These are phyloP conservation scores for Camponotus fellah DNA, from an alignment of 2,888 invertebrate species.

Conservation along the genomic window DNA sequence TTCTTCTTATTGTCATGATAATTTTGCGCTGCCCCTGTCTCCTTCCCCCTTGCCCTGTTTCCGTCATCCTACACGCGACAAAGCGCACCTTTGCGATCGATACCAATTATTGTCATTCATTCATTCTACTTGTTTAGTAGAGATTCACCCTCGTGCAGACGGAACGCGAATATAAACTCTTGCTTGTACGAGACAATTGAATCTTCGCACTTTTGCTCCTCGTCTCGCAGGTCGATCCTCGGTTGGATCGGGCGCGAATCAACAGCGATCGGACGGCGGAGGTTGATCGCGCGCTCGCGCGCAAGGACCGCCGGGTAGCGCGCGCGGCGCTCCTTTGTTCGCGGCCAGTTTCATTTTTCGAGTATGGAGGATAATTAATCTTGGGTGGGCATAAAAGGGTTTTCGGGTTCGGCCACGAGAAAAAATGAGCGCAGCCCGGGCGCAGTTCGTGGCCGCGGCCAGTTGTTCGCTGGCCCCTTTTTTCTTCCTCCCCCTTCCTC, in stretches of 20 bases:
- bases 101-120: neutral
- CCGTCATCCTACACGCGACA: neutral
- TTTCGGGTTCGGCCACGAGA: slow-evolving; percentile 84
- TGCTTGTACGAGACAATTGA: neutral
- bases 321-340: slow-evolving; percentile 75
- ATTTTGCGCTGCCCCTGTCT: neutral
- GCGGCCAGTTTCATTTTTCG: slow-evolving; percentile 83
- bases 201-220: neutral
- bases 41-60: neutral
- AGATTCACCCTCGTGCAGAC: no score
- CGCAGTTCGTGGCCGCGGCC: slow-evolving; percentile 70
- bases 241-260: slow-evolving; percentile 43
- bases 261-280: slow-evolving; percentile 33
- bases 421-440: slow-evolving; percentile 83
- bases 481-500: slow-evolving; percentile 43
- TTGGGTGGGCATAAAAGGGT: slow-evolving; percentile 85
- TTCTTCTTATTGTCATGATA: slow-evolving; percentile 47
- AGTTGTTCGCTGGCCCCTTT: slow-evolving; percentile 76
- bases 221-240: neutral
- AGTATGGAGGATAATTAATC: slow-evolving; percentile 86
- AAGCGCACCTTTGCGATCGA: slow-evolving; percentile 1
- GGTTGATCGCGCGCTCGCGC: slow-evolving; percentile 31
- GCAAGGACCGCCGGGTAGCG: slow-evolving; percentile 48
- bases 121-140: neutral
- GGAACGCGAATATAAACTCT: neutral